Evolutionary conservation across 2,113 vertebrate species (phyloP).

Genomic region (Scolopax mira): DNA sequence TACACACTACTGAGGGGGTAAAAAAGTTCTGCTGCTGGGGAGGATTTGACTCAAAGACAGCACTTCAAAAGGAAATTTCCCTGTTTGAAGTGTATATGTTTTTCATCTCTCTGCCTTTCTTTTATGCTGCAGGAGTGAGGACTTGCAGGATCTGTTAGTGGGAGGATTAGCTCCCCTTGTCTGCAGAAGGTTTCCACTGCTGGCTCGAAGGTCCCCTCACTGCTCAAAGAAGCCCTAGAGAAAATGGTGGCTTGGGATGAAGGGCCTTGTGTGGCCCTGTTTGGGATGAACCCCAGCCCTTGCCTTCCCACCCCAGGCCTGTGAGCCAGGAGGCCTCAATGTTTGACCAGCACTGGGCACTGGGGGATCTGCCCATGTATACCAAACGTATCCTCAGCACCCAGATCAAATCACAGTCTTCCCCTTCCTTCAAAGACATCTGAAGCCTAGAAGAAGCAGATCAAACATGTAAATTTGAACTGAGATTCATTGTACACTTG

Average conservation of each 20-base stretch:
- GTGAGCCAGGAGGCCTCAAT: neutral
- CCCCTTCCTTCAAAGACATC: neutral
- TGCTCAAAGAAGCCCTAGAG: neutral
- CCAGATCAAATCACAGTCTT: neutral
- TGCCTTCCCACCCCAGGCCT: neutral
- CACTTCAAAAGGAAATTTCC: conserved; percentile 68
- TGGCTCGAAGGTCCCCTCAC: neutral
- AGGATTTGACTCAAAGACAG: conserved; percentile 28
- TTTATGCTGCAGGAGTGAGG: accelerated
- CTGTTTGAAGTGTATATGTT: conserved; percentile 50
- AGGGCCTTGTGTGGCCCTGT: neutral
- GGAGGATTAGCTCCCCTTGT: neutral
- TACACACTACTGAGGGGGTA: neutral
- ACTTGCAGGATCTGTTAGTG: neutral
- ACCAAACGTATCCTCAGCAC: neutral
- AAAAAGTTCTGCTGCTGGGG: conserved; percentile 32
- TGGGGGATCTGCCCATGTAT: accelerated
- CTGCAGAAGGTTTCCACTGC: neutral
- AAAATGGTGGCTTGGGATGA: neutral
- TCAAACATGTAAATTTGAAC: conserved; percentile 48
- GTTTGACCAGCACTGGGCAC: neutral
- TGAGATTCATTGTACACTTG: conserved; percentile 38
- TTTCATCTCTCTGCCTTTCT: conserved; percentile 6
- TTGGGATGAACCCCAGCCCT: neutral
- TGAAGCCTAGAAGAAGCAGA: conserved; percentile 32